Evolutionary conservation across 2,888 invertebrate species (phyloP), one percentile per base, ranked within the genome.

Genomic region (Hyposoter dolosus): DNA sequence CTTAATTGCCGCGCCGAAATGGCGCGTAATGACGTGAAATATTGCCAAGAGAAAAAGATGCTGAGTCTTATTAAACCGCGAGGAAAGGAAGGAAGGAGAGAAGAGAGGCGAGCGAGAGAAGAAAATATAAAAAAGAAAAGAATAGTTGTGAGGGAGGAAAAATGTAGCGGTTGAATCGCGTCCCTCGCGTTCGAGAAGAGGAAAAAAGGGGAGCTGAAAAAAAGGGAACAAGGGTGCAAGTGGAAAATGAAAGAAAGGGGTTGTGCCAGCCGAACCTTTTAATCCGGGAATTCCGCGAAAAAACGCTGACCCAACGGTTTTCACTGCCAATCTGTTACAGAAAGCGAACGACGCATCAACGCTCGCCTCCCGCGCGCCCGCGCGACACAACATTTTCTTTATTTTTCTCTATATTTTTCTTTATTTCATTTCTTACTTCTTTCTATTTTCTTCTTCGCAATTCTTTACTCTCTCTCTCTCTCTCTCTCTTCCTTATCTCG

Each of bases 21-120:
- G 91, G 91, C 87, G 91, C 91, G 91, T 92, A 93, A 93, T 90
- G 92, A 88, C 89, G 90, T 93, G 90, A 93, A 92, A 92, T 93
- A 93, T 93, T 92, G 88, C 85, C 88, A 81, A 86, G 88, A 91
- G 89, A 91, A 91, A 93, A 93, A 93, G 90, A 91, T 92, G 93
- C 93, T 93, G 93, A 93, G 93, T 93, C 91, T 91, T 91, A 92
- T 92, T 91, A 91, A 74, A 74, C 47, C 60, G 47, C 56, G 6
- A 47, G 28, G 56, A 6, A 78, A 68, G 60, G 60, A 63, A 63
- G 19, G 66, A 81, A 68, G 68, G 19, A 43, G 78, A 60, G 47
- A 60, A 7, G 45, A 28, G 19, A 17, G 50, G 12, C 2, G 10
- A 40, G 50, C 28, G 50, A 40, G n/a, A 60, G n/a, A 74, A 28